Base-by-base conservation (phyloP, 2,113 vertebrate species). In the Cyanoramphus novaezelandiae region DNA sequence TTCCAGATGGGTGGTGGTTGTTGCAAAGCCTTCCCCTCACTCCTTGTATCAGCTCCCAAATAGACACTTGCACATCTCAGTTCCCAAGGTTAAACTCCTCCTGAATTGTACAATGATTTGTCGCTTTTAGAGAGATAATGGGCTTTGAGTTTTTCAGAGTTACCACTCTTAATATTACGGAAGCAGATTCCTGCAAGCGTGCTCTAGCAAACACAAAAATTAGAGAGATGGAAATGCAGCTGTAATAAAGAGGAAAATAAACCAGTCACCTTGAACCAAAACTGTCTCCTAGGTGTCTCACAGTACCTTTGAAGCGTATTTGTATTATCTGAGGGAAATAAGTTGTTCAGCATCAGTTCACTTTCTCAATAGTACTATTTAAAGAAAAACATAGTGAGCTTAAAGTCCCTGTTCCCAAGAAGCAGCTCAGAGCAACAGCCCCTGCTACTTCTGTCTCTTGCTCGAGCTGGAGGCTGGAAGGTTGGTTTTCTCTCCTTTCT, bases 301-400 rank as follows among this genome's bases (percentile, higher is more conserved):
- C 0, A 18, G 33, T 43, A 53, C 37, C 63, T 91, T 19, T 52
- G 53, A 86, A 72, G 10, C 0, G 0, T 16, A 25, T 71, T 77
- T 78, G 33, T 28, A 23, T 71, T 67, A 63, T 6, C 28, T 71
- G 84, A 79, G 46, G 33, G 23, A 84, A 79, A 17, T 7, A 59
- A 75, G 37, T 47, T 63, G 15, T 55, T 17, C 50, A 71, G 72
- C 47, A 87, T 29, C 37, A 55, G 41, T 35, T 71, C 24, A n/a
- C 27, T 21, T 72, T 87, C 33, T 55, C 41, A 79, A 65, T 35
- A 67, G 24, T 50, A 47, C 17, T 55, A 25, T n/a, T 69, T 57
- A 84, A 84, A 91, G 37, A 52, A 78, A 85, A 41, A 10, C 16
- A 12, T 4, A 46, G 19, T 9, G 5, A 87, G 50, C 55, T 74